These are phyloP conservation scores for Dermatemys mawii DNA, from an alignment of 2,113 vertebrate genomes.

Conservation along the genomic window DNA sequence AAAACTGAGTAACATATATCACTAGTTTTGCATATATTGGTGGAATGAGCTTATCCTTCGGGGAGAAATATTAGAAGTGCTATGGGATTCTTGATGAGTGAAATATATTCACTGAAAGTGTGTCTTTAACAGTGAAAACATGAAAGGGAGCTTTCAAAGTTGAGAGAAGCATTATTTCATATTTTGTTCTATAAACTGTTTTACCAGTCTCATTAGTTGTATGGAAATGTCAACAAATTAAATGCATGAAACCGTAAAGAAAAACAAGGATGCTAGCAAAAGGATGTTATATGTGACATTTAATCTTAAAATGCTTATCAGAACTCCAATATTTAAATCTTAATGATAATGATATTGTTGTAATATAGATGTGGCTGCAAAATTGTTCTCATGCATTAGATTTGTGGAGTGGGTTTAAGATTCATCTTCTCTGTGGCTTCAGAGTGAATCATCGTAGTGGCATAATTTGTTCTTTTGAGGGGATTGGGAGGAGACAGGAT, in stretches of 20 bases:
- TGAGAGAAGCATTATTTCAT: too few species aligned
- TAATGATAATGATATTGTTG: neutral
- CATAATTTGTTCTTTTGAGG: neutral
- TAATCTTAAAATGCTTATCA: neutral
- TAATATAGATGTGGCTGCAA: neutral
- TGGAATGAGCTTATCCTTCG: constrained; percentile 52
- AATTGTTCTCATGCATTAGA: neutral
- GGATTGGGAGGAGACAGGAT: neutral
- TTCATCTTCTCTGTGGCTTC: neutral
- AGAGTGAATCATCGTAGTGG: neutral
- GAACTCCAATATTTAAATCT: neutral
- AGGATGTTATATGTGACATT: neutral
- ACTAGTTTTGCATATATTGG: constrained; percentile 57
- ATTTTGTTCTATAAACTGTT: too few species aligned
- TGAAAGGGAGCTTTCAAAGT: neutral
- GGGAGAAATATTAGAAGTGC: constrained; percentile 27
- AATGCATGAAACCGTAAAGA: neutral
- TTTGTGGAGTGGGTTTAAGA: neutral
- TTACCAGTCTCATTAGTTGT: neutral
- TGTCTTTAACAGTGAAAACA: constrained; percentile 56
- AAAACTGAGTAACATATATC: constrained; percentile 53
- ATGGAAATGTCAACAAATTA: neutral
- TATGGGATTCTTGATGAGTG: constrained; percentile 42
- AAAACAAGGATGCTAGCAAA: neutral
- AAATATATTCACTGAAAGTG: constrained; percentile 35